Conservation (phyloP, 2,888 invertebrate genomes). For the Leptodirus hochenwartii region DNA sequence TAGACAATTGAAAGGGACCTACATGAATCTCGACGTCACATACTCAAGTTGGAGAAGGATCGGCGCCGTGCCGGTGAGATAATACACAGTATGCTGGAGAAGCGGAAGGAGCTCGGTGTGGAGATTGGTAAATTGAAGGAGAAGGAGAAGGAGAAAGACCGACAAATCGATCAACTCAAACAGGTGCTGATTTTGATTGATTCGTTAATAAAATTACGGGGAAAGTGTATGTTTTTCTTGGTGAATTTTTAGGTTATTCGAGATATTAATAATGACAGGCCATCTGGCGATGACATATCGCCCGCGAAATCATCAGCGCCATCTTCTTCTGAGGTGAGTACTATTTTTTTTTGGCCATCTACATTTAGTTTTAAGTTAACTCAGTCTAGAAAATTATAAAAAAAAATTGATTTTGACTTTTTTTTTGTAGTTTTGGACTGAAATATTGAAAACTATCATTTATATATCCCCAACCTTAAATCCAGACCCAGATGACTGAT, state of each 20-base stretch:
- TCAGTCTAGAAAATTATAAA: slow-evolving; percentile 1
- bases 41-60: slow-evolving; percentile 23
- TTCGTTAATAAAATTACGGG: no score
- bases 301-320: no score
- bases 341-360: no score
- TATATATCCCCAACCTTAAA: slow-evolving; percentile 13
- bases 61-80: slow-evolving; percentile 26
- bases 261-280: no score
- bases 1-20: no score
- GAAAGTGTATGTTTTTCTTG: no score
- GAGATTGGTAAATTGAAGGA: slow-evolving; percentile 22
- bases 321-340: no score
- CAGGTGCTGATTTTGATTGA: slow-evolving; percentile 12
- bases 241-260: no score
- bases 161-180: slow-evolving; percentile 15
- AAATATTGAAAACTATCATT: slow-evolving; percentile 14
- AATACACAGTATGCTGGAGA: slow-evolving; percentile 24
- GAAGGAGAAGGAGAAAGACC: slow-evolving; percentile 16
- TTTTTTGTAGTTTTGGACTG: slow-evolving; percentile 16
- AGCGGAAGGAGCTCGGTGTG: slow-evolving; percentile 20
- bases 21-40: slow-evolving; percentile 15
- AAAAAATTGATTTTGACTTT: slow-evolving; percentile 8
- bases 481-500: no score
- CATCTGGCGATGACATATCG: no score
- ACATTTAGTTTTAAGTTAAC: no score